phyloP scores from a whole-genome alignment of 2,797 vertebrate genomes.

The Crocodylus rhombifer region DNA sequence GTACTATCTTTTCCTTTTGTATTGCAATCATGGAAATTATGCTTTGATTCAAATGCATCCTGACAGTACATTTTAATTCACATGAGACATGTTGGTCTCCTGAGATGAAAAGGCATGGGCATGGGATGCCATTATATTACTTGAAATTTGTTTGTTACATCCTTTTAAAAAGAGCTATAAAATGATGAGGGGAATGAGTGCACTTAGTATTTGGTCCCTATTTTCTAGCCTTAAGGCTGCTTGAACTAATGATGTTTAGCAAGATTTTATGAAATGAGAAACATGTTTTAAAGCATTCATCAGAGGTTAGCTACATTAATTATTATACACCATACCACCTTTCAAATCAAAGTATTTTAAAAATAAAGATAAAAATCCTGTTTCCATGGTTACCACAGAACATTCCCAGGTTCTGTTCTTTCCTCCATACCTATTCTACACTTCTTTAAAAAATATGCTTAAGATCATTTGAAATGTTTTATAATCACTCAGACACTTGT shows the following conservation, averaged over 20 bases:
- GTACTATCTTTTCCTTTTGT: not conserved
- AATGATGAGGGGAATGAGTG: not conserved
- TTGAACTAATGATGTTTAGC: not conserved
- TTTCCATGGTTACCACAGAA: constrained; percentile 53
- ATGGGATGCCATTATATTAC: not conserved
- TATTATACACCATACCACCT: constrained; percentile 20
- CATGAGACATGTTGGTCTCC: not conserved
- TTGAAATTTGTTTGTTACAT: not conserved
- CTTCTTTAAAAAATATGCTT: not conserved
- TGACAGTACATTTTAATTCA: not conserved
- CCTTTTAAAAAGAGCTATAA: not conserved
- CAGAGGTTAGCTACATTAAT: constrained; percentile 30
- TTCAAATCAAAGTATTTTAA: constrained; percentile 57
- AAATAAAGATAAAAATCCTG: constrained; percentile 50
- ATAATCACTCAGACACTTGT: not conserved
- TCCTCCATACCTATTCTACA: not conserved
- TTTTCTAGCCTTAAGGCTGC: constrained; percentile 26
- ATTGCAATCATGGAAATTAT: rapidly evolving
- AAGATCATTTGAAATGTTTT: not conserved
- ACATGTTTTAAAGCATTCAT: constrained; percentile 44
- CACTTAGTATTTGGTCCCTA: not conserved
- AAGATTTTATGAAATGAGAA: constrained; percentile 40
- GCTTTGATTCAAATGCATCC: not conserved
- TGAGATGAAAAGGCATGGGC: not conserved
- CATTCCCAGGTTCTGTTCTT: not conserved